Base-by-base conservation (phyloP, 2,888 invertebrate species). In the Drosophila phalerata region DNA sequence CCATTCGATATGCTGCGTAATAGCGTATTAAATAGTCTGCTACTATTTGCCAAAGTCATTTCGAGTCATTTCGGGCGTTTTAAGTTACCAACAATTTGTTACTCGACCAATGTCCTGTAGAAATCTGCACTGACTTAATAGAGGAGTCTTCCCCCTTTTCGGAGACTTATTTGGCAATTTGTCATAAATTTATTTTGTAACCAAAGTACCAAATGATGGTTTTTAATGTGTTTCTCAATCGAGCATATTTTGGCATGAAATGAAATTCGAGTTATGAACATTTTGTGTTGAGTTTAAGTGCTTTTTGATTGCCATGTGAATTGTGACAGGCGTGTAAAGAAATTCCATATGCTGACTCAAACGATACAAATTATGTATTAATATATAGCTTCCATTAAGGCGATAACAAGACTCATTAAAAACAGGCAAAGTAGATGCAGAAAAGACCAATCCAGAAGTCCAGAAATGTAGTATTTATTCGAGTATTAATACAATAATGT, bases 11-110 rank as follows among this genome's bases (percentile, higher is more conserved):
- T 85, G 80, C 85, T 84, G 77, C 78, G 79, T 90, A 91, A 91
- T 90, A 90, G 90, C 82, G 89, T 90, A 89, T 90, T 90, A 91
- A 91, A 88, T 90, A 89, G 90, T 89, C 82, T 85, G 79, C 78
- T 83, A 83, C 77, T 79, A 85, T 85, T 85, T 85, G 80, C 84
- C 73, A 85, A 85, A 78, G 81, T 85, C 81, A 78, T 84, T 83
- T 72, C 77, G 57, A 71, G 71, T 73, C 67, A 65, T 71, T 70
- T 62, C 34, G n/a, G 42, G 62, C 73, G 81, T 79, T 82, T 85
- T 81, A 79, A 82, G 86, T 85, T 84, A 85, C 82, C 66, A 65
- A 53, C 85, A 72, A 70, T 77, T 71, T 65, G 69, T 37, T 63
- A 58, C 45, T 56, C 45, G 17, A 25, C 22, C 22, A 52, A 32